phyloP scores from a whole-genome alignment of 2,113 vertebrate species.

The Vombatus ursinus region DNA sequence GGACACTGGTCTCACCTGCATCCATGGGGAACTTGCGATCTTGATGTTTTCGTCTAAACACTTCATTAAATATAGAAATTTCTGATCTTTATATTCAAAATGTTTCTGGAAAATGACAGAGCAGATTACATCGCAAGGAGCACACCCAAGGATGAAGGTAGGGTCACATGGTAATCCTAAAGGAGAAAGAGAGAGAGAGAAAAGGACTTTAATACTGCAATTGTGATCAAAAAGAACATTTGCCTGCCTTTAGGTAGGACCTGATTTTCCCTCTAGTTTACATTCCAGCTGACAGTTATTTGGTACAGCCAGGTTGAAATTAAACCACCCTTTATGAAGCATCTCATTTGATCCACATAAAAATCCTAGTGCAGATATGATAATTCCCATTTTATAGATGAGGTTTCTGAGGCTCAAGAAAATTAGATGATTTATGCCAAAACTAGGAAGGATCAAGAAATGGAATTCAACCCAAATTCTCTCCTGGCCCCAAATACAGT shows the following conservation, averaged over 20 bases:
- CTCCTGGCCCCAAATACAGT: not conserved
- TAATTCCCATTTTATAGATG: not conserved
- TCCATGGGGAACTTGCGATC: conserved; percentile 1
- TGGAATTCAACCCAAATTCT: not conserved
- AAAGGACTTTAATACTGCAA: not conserved
- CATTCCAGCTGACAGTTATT: not conserved
- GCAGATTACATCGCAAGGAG: conserved; percentile 58
- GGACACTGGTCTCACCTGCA: conserved; percentile 17
- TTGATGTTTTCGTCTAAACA: not conserved
- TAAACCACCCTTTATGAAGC: not conserved
- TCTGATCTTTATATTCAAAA: conserved; percentile 44
- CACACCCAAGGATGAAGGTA: conserved; percentile 14
- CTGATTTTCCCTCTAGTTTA: not conserved
- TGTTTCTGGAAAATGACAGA: conserved; percentile 49
- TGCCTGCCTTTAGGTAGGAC: not conserved
- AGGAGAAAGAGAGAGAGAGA: not conserved
- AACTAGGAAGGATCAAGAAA: not conserved
- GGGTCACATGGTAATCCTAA: conserved; percentile 35
- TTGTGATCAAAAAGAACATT: not conserved
- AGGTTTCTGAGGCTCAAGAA: not conserved
- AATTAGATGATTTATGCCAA: not conserved
- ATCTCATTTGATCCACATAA: not conserved
- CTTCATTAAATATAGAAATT: conserved; percentile 1
- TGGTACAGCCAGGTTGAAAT: not conserved
- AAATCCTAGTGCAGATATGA: not conserved